These are phyloP conservation scores for Sycophila texana DNA, from an alignment of 2,888 invertebrate species.

Conservation along the genomic window DNA sequence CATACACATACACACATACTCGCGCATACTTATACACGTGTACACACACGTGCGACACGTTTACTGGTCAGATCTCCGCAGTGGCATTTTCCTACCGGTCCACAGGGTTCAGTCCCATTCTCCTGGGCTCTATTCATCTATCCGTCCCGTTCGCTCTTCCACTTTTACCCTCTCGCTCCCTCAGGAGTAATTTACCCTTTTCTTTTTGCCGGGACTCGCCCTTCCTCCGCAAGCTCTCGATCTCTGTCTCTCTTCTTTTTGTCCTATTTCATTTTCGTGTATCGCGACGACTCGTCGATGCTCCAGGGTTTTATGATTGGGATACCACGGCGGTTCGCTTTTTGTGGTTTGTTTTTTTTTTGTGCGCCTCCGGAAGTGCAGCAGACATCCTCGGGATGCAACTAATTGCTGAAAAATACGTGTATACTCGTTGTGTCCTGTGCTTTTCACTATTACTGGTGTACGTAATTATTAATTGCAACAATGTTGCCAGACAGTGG, in stretches of 20 bases:
- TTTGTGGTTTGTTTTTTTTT: neutral
- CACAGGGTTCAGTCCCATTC: constrained; percentile 60
- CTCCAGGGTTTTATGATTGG: constrained; percentile 30
- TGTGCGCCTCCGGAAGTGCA: no score
- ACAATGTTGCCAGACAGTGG: no score
- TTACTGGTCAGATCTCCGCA: constrained; percentile 60
- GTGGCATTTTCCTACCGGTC: constrained; percentile 62
- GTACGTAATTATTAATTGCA: no score
- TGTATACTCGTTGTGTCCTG: no score
- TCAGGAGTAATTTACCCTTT: constrained; percentile 57
- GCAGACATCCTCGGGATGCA: no score
- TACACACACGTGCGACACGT: neutral
- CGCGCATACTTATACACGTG: no score
- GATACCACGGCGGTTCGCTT: neutral
- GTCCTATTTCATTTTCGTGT: constrained; percentile 39
- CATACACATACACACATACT: no score
- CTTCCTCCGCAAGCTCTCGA: neutral
- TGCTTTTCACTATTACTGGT: no score
- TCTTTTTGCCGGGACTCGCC: constrained; percentile 34
- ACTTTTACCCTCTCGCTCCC: constrained; percentile 33
- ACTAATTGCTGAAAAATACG: no score
- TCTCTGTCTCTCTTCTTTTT: constrained; percentile 43
- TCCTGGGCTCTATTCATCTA: constrained; percentile 69
- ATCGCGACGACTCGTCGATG: constrained; percentile 12
- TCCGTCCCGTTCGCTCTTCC: constrained; percentile 46